A percentile compares a stretch with the other conserved stretches of the same genome.
Evolutionary conservation across 1,140 invertebrate genomes (phyloP).

Genomic region (Aphaenogaster floridana): DNA sequence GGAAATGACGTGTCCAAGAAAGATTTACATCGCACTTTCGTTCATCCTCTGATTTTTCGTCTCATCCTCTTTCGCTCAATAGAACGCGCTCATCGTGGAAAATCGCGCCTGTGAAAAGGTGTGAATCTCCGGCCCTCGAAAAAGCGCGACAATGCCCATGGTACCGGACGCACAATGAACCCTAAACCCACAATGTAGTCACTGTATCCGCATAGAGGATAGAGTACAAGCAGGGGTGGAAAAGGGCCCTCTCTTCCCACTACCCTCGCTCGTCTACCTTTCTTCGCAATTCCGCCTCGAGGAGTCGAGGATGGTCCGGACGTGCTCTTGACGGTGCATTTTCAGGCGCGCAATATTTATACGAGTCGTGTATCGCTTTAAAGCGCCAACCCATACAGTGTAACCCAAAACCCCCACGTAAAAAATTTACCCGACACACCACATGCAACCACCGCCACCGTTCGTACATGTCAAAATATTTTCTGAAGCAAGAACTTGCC

Average conservation of each 20-base stretch:
- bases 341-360: constrained; percentile 75
- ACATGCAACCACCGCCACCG: constrained; percentile 65
- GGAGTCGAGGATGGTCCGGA: constrained; percentile 75
- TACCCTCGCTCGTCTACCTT: constrained; percentile 60
- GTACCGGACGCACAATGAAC: constrained; percentile 80
- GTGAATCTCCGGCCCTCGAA: constrained; percentile 82
- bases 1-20: not conserved
- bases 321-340: constrained; percentile 74
- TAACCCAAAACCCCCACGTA: constrained; percentile 62
- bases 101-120: constrained; percentile 84
- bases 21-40: constrained; percentile 21
- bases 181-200: constrained; percentile 83
- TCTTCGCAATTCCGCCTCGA: constrained; percentile 71
- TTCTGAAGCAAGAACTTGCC: constrained; percentile 70
- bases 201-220: constrained; percentile 74
- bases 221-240: constrained; percentile 59
- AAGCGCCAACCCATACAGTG: constrained; percentile 56
- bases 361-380: constrained; percentile 73
- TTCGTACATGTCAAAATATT: constrained; percentile 85
- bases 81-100: constrained; percentile 78
- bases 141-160: constrained; percentile 82
- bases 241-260: constrained; percentile 58
- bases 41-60: constrained; percentile 23
- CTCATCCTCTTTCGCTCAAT: constrained; percentile 77
- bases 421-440: constrained; percentile 18